These are phyloP conservation scores for Danaus plexippus DNA, from an alignment of 1,140 invertebrate genomes.

Conservation along the genomic window DNA sequence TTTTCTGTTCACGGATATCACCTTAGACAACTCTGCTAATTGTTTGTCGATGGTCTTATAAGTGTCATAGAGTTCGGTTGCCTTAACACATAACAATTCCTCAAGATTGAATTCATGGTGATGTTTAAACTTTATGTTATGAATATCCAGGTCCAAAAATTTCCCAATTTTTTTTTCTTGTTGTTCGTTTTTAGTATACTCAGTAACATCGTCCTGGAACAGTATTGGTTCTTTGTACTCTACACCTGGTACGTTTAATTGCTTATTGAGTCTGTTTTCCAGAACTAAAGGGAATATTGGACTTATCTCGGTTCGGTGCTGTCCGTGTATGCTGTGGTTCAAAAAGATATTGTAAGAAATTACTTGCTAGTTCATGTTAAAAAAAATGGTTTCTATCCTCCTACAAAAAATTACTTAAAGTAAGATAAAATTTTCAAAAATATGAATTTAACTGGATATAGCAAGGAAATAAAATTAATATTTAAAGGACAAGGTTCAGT, in stretches of 20 bases:
- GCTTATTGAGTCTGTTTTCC: slow-evolving; percentile 28
- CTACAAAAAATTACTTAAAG: no score
- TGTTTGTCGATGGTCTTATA: slow-evolving; percentile 27
- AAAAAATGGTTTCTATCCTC: no score
- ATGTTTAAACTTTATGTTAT: slow-evolving; percentile 43
- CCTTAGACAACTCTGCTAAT: slow-evolving; percentile 29
- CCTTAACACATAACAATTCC: slow-evolving; percentile 37
- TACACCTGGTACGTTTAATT: slow-evolving; percentile 21
- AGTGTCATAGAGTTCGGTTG: slow-evolving; percentile 33
- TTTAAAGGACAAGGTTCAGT: neutral
- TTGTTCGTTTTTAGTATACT: slow-evolving; percentile 19
- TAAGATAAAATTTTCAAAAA: no score
- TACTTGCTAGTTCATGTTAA: no score
- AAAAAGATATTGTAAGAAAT: no score
- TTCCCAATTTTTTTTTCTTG: slow-evolving; percentile 23
- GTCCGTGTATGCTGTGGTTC: slow-evolving; percentile 15
- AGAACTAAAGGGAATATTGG: slow-evolving; percentile 47
- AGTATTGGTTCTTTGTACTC: slow-evolving; percentile 40
- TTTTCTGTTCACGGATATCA: slow-evolving; percentile 45
- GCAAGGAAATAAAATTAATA: no score
- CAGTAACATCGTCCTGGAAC: slow-evolving; percentile 33
- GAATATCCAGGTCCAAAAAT: slow-evolving; percentile 47
- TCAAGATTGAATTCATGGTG: slow-evolving; percentile 51
- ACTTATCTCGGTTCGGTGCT: slow-evolving; percentile 24
- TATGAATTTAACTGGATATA: no score